Base-by-base conservation (phyloP, 2,888 invertebrate species). In the Saturnia japonica region DNA sequence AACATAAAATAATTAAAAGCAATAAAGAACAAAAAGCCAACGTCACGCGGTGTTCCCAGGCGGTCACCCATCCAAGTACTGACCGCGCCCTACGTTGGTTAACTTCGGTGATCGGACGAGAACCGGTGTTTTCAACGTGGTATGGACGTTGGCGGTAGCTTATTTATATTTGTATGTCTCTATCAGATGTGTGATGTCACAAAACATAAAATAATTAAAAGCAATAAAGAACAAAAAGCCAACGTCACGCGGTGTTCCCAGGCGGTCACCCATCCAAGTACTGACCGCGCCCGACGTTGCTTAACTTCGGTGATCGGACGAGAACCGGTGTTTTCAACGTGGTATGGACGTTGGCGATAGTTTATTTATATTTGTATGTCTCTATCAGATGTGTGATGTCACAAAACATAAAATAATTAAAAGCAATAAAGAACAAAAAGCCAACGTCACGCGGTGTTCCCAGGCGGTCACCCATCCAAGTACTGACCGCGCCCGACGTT, bases 301-400 rank as follows among this genome's bases (percentile, higher is more conserved):
- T 90, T 91, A 88, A 91, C 90, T 91, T 91, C 91, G 90, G 91
- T 91, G 91, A 91, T 91, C 91, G 90, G 91, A 91, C 90, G 91
- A 91, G 90, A 91, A 89, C 89, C 90, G 89, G 91, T 90, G 90
- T 88, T 77, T 89, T 90, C 89, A 91, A 89, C 88, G 84, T 91
- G 84, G 90, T 91, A 88, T 90, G 89, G 88, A 88, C 88, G 84
- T 84, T 84, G 84, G 80, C 83, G 64, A 73, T n/a, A 16, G 34
- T 6, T 34, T 34, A 34, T 34, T 34, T 34, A 2, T 34, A 34
- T 34, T 6, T 34, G 6, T 6, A 34, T 6, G 34, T 34, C 34
- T 34, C 6, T 34, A 34, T 34, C 34, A 34, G 34, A 34, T 6
- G 34, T 34, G 34, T 34, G 34, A 34, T 6, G 34, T 34, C 2